Evolutionary conservation across 2,113 vertebrate species (phyloP), one percentile per base, ranked within the genome.

Genomic region (Copsychus sechellarum): DNA sequence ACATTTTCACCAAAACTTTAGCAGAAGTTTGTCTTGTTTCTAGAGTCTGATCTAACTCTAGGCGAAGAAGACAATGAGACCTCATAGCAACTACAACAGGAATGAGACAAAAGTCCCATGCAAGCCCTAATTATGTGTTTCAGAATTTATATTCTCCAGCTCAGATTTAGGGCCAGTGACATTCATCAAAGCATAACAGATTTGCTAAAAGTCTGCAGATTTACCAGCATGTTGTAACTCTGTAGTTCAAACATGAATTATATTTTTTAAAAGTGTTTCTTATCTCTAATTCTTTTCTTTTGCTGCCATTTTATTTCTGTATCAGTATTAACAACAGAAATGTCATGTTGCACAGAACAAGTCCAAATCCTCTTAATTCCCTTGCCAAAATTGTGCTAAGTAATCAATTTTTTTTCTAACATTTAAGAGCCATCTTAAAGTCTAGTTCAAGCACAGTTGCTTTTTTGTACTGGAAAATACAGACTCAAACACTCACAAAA

Each of bases 381-480:
- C 10, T 83, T 91, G 24, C 31, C 36, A 92, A 95, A 96, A 94
- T 8, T 62, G n/a, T 62, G 47, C 71, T 96, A 93, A 83, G 34
- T 80, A 81, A 82, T 85, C 53, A 82, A 74, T 93, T 92, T 82
- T 45, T 45, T 73, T 90, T 86, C 89, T 81, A 92, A 36, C 16
- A n/a, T 88, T 92, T 87, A 38, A 58, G 79, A 29, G 51, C 47
- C 65, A 91, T 92, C 40, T 56, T 91, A 91, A 82, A 96, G 79
- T 60, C 29, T 71, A 90, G 86, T 94, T 97, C 67, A 96, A 64
- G 42, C 33, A 57, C 58, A 92, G 29, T 34, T 91, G 23, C 22
- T 85, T 95, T 86, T 90, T 79, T 85, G 23, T 61, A 22, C 85
- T 58, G 67, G 95, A 96, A 97, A 96, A 73, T 50, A 87, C 31